Percentiles rank a stretch among this genome's conserved stretches.
Evolutionary conservation across 1,140 invertebrate genomes (phyloP).

Genomic region (Mamestra configurata): DNA sequence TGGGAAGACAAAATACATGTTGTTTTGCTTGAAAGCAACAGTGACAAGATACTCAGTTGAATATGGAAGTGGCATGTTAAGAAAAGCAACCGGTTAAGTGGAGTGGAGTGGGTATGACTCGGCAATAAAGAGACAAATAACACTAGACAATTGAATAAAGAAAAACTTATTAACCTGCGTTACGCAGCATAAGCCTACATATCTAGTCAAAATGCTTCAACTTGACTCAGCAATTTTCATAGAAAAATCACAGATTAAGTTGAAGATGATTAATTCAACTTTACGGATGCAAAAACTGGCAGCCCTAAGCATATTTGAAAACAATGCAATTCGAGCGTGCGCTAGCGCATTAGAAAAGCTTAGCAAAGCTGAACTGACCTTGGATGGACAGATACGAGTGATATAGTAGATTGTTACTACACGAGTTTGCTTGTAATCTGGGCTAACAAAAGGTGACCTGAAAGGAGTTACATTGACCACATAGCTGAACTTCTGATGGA

Average conservation of each 20-base stretch:
- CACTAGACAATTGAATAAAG: neutral
- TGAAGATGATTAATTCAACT: no score
- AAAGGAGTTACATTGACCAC: neutral
- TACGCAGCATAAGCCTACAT: neutral
- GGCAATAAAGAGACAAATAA: neutral
- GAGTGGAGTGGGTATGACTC: no score
- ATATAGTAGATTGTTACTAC: neutral
- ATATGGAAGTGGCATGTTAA: no score
- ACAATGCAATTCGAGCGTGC: slow-evolving; percentile 38
- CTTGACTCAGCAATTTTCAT: neutral
- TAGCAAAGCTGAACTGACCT: slow-evolving; percentile 29
- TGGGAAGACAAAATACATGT: no score
- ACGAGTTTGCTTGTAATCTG: neutral
- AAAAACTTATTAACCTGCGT: neutral
- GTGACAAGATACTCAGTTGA: no score
- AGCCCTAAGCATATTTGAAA: slow-evolving; percentile 34
- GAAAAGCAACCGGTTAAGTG: no score
- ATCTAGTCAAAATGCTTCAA: neutral
- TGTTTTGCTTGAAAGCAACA: no score
- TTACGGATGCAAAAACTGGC: neutral
- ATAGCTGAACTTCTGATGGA: neutral
- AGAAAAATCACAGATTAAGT: neutral
- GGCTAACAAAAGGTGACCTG: slow-evolving; percentile 1
- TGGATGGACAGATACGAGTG: slow-evolving; percentile 22
- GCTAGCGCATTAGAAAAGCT: slow-evolving; percentile 27